These are phyloP conservation scores for Ochotona princeps DNA, from an alignment of 2,113 vertebrate species.

Conservation along the genomic window DNA sequence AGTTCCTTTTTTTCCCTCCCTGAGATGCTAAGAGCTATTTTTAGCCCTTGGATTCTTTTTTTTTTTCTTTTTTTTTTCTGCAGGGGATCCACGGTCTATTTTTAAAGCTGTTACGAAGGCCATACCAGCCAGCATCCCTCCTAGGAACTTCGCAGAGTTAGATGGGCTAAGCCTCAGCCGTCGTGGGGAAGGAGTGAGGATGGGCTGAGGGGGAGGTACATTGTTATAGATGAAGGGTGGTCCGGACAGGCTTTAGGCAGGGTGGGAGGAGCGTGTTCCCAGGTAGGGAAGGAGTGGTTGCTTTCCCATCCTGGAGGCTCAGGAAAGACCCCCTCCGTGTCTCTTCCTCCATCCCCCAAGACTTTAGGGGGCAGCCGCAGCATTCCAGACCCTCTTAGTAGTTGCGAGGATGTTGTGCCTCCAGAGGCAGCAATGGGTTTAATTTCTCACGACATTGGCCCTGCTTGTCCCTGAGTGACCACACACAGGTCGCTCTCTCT, in stretches of 20 bases:
- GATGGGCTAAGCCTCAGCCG: background rate
- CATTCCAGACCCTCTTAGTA: accelerated
- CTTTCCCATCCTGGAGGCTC: background rate
- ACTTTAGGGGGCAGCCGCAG: background rate
- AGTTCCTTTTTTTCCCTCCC: constrained; percentile 72
- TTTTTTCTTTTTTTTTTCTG: constrained; percentile 40
- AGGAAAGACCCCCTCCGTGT: background rate
- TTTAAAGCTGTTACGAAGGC: constrained; percentile 67
- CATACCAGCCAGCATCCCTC: constrained; percentile 52
- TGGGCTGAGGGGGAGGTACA: background rate
- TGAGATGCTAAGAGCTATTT: constrained; percentile 79
- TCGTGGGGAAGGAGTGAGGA: background rate
- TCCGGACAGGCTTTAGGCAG: background rate
- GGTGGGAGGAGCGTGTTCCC: background rate
- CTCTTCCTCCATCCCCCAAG: background rate
- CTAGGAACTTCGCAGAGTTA: background rate
- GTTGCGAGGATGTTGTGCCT: background rate
- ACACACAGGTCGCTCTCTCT: accelerated
- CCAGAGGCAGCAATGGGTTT: background rate
- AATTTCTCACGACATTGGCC: background rate
- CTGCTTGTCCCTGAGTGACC: background rate
- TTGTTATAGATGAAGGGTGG: background rate
- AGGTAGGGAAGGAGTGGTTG: background rate
- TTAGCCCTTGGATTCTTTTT: constrained; percentile 59
- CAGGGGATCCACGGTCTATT: constrained; percentile 80